Evolutionary conservation across 2,113 vertebrate species (phyloP).

Genomic region (Clupea harengus): DNA sequence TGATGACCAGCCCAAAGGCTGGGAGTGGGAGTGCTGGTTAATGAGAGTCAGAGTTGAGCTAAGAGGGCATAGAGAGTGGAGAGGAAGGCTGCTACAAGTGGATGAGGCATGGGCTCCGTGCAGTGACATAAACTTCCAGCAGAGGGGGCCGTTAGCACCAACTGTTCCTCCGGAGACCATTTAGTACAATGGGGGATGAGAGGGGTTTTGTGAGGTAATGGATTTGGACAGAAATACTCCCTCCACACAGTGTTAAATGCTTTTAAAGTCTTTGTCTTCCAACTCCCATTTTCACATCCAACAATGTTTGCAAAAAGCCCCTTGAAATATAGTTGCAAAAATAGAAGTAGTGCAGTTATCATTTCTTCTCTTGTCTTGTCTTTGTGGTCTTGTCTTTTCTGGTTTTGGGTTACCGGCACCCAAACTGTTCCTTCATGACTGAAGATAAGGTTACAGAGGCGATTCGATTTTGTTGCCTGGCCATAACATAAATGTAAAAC

Average conservation of each 20-base stretch:
- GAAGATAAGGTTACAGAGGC: conserved; percentile 57
- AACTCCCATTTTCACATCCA: conserved; percentile 26
- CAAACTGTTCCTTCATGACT: conserved; percentile 53
- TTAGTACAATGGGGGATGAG: conserved; percentile 17
- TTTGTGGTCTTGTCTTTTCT: conserved; percentile 33
- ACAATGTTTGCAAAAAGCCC: conserved; percentile 36
- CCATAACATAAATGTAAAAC: conserved; percentile 45
- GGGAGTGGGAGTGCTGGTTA: not conserved
- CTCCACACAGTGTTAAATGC: conserved; percentile 57
- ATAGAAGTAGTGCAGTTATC: conserved; percentile 70
- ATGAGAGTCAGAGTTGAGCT: not conserved
- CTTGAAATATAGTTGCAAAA: conserved; percentile 46
- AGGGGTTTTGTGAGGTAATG: conserved; percentile 15
- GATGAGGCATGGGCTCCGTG: not conserved
- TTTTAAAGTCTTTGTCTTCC: not conserved
- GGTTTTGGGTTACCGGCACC: conserved; percentile 78
- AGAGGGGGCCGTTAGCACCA: conserved; percentile 26
- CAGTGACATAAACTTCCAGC: not conserved
- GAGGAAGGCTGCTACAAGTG: not conserved
- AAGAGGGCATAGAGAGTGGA: not conserved
- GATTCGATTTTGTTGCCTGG: conserved; percentile 65
- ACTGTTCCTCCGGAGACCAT: conserved; percentile 7
- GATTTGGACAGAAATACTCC: conserved; percentile 55
- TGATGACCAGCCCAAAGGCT: not conserved
- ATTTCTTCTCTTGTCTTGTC: conserved; percentile 44